A percentile compares a stretch with the other conserved stretches of the same genome.
phyloP scores from a whole-genome alignment of 2,888 invertebrate species.

The Drosophila melanosoma region DNA sequence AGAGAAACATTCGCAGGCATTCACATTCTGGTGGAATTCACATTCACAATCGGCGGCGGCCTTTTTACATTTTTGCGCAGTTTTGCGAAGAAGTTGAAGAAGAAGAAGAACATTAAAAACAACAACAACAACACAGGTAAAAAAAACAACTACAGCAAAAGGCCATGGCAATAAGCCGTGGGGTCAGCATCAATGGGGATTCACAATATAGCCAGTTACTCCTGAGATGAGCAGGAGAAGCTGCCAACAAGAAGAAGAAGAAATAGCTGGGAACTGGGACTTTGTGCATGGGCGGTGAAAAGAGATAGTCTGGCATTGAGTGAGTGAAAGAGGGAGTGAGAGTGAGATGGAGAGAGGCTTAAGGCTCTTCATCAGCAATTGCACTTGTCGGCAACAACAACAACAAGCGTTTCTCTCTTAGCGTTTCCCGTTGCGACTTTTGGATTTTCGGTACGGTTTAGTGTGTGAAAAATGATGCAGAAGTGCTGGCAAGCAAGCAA shows the following conservation, averaged over 20 bases:
- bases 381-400: conserved; percentile 45
- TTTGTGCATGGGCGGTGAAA: conserved; percentile 2
- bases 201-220: conserved; percentile 35
- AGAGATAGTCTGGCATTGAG: neutral
- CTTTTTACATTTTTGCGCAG: conserved; percentile 59
- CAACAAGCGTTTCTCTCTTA: neutral
- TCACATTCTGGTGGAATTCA: too few relatives aligned
- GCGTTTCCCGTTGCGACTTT: conserved; percentile 6
- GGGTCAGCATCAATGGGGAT: conserved; percentile 57
- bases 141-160: conserved; percentile 37
- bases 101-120: conserved; percentile 28
- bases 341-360: neutral
- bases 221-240: conserved; percentile 17
- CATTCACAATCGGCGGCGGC: conserved; percentile 58
- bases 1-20: conserved; percentile 37
- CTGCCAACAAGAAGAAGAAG: conserved; percentile 11
- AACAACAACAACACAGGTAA: conserved; percentile 20
- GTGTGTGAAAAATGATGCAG: conserved; percentile 39
- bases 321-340: neutral
- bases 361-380: conserved; percentile 39
- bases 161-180: conserved; percentile 57
- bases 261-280: conserved; percentile 29
- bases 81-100: conserved; percentile 23
- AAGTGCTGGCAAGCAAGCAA: conserved; percentile 13
- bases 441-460: conserved; percentile 19